A percentile compares a stretch with the other conserved stretches of the same genome.
phyloP scores from a whole-genome alignment of 2,888 invertebrate species.

The Melinopterus prodromus region DNA sequence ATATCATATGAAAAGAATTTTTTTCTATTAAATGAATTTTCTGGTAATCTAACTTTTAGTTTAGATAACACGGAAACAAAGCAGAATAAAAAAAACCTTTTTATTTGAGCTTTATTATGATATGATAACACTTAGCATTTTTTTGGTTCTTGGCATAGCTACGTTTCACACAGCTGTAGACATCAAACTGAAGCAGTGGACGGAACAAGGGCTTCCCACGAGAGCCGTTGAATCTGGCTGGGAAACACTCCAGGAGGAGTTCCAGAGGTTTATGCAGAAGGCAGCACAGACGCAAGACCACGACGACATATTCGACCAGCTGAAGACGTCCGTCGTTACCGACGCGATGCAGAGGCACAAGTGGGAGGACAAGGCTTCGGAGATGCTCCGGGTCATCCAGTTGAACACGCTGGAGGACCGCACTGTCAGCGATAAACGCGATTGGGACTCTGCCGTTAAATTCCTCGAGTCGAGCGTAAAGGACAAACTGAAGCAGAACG shows the following conservation, averaged over 20 bases:
- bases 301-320: constrained; percentile 88
- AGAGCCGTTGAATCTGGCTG: constrained; percentile 87
- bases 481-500: constrained; percentile 75
- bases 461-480: constrained; percentile 88
- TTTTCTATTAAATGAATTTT: no score
- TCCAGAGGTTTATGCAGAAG: constrained; percentile 72
- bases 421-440: constrained; percentile 82
- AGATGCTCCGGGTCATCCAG: constrained; percentile 93
- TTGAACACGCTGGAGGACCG: constrained; percentile 92
- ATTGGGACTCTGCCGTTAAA: constrained; percentile 93
- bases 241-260: constrained; percentile 82
- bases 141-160: constrained; percentile 62
- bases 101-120: no score
- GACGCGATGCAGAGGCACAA: constrained; percentile 86
- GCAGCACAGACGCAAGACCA: constrained; percentile 75
- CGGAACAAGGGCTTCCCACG: constrained; percentile 86
- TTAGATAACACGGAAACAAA: no score
- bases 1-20: no score
- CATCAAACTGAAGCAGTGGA: constrained; percentile 96
- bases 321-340: constrained; percentile 88
- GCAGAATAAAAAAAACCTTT: no score
- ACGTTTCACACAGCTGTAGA: constrained; percentile 90
- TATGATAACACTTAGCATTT: neutral
- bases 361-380: constrained; percentile 92
- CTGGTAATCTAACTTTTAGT: no score